Conservation (phyloP, 1,140 invertebrate genomes). For the Tetraneura akinire region DNA sequence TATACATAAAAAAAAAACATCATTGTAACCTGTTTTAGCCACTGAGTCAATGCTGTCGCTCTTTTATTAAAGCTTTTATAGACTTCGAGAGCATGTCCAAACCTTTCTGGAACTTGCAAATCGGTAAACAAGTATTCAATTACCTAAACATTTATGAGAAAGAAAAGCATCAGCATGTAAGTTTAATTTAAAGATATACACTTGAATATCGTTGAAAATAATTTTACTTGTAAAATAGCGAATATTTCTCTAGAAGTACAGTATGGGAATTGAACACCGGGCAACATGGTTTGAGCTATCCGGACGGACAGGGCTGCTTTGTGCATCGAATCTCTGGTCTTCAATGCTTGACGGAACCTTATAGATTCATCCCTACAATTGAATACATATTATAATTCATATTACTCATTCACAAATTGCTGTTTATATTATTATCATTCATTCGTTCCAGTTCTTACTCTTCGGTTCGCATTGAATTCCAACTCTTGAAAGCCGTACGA, state of each 20-base stretch:
- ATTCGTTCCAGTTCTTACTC: slow-evolving; percentile 45
- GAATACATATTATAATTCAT: neutral
- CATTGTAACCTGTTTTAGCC: slow-evolving; percentile 64
- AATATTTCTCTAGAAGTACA: slow-evolving; percentile 64
- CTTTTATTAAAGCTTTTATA: slow-evolving; percentile 63
- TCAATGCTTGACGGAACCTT: slow-evolving; percentile 57
- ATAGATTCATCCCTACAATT: slow-evolving; percentile 53
- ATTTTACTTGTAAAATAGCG: slow-evolving; percentile 60
- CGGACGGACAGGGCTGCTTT: slow-evolving; percentile 65
- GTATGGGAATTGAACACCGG: slow-evolving; percentile 66
- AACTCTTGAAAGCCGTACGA: slow-evolving; percentile 53
- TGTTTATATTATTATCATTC: neutral
- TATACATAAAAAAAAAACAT: too few species aligned
- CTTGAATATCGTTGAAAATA: neutral
- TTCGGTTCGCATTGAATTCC: slow-evolving; percentile 52
- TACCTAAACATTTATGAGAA: slow-evolving; percentile 57
- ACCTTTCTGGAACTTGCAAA: slow-evolving; percentile 62
- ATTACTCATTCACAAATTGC: neutral
- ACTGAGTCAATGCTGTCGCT: slow-evolving; percentile 63
- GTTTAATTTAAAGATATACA: neutral
- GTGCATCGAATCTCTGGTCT: slow-evolving; percentile 65
- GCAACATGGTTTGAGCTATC: slow-evolving; percentile 64
- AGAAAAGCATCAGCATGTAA: neutral
- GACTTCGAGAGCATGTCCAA: slow-evolving; percentile 62
- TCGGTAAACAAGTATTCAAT: slow-evolving; percentile 65